phyloP scores from a whole-genome alignment of 2,797 vertebrate genomes.

The Bufotes viridis region DNA sequence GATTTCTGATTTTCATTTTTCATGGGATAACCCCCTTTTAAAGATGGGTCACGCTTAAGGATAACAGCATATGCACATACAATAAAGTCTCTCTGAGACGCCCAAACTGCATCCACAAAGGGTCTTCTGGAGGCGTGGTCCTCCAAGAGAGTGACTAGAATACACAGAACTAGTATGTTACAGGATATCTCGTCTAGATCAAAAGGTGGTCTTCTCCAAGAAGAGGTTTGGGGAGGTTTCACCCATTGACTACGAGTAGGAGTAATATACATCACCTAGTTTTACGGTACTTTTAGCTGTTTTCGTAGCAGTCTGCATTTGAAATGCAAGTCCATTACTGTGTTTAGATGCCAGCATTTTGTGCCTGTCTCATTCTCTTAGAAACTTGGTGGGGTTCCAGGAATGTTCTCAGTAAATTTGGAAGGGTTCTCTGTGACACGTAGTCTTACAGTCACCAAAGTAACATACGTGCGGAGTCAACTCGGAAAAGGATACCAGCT shows the following conservation, averaged over 20 bases:
- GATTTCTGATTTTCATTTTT: too few relatives aligned
- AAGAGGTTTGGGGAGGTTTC: background rate
- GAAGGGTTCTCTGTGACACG: conserved; percentile 18
- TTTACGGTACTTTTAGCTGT: background rate
- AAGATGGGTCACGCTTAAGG: too few relatives aligned
- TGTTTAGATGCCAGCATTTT: conserved; percentile 5
- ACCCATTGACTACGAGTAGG: background rate
- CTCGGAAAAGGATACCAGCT: background rate
- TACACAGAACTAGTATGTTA: background rate
- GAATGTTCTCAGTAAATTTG: conserved; percentile 51
- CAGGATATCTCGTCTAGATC: background rate
- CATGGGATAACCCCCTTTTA: too few relatives aligned
- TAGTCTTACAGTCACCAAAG: conserved; percentile 9
- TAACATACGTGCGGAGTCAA: background rate
- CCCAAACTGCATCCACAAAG: background rate
- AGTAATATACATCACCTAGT: background rate
- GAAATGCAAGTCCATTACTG: background rate
- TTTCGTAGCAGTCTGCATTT: background rate
- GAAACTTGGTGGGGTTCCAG: background rate
- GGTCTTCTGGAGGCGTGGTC: background rate
- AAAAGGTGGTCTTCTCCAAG: background rate
- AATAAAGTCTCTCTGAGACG: too few relatives aligned
- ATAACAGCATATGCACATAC: too few relatives aligned
- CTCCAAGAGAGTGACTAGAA: background rate
- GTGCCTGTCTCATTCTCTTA: background rate